These are phyloP conservation scores for Tuberolachnus salignus DNA, from an alignment of 2,888 invertebrate genomes.

Conservation along the genomic window DNA sequence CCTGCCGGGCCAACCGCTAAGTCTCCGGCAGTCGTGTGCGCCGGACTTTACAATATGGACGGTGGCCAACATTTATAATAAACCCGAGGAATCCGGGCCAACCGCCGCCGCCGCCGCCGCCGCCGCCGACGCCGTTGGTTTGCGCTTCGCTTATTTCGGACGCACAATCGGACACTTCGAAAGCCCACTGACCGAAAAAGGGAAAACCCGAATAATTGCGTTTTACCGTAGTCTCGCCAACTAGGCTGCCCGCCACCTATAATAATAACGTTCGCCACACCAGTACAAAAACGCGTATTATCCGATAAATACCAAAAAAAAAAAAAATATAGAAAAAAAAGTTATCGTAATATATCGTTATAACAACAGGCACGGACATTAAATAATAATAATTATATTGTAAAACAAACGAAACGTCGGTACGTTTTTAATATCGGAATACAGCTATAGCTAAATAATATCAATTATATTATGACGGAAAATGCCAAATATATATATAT, in stretches of 20 bases:
- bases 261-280: neutral
- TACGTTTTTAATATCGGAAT: no score
- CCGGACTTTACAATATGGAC: neutral
- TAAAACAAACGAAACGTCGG: no score
- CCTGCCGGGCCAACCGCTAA: no score
- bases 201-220: constrained; percentile 27
- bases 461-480: no score
- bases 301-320: no score
- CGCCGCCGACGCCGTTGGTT: constrained; percentile 39
- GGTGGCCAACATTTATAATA: constrained; percentile 48
- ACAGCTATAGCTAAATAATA: no score
- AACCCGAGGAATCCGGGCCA: constrained; percentile 55
- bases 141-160: constrained; percentile 49
- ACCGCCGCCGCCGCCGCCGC: constrained; percentile 24
- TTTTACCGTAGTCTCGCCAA: constrained; percentile 7
- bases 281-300: no score
- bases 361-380: no score
- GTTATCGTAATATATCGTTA: no score
- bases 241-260: constrained; percentile 24
- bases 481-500: no score
- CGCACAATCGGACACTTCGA: constrained; percentile 5
- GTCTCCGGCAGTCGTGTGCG: neutral
- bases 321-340: no score
- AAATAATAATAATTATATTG: no score
- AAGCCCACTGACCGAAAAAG: constrained; percentile 53